These are phyloP conservation scores for Ataeniobius toweri DNA, from an alignment of 2,797 vertebrate genomes.

Conservation along the genomic window DNA sequence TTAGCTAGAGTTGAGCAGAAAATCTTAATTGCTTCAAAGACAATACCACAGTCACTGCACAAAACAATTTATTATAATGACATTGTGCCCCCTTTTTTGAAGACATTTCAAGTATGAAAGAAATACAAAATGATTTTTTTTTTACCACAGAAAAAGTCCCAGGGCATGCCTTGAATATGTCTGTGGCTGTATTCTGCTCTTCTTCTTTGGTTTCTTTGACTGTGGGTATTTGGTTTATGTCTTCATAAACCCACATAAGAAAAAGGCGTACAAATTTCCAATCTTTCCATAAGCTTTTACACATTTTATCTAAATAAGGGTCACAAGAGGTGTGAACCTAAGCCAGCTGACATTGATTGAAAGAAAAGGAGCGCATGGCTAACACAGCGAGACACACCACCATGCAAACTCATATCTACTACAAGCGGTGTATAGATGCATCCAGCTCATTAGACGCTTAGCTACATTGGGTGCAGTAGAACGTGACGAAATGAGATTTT, in stretches of 20 bases:
- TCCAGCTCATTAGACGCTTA: neutral
- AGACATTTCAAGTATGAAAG: conserved; percentile 66
- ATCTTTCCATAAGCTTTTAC: conserved; percentile 2
- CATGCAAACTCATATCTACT: neutral
- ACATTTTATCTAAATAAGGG: neutral
- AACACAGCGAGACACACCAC: neutral
- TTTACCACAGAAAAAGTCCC: conserved; percentile 65
- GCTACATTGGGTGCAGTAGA: neutral
- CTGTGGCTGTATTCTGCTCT: conserved; percentile 51
- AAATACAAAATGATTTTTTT: conserved; percentile 68
- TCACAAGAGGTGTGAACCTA: neutral
- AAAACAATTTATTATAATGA: conserved; percentile 61
- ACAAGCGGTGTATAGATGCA: neutral
- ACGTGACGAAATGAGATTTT: neutral
- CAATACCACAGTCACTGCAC: conserved; percentile 63
- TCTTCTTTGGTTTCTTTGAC: conserved; percentile 60
- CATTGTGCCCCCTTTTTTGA: conserved; percentile 54
- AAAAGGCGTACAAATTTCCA: conserved; percentile 35
- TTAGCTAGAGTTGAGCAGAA: conserved; percentile 58
- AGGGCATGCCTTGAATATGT: conserved; percentile 65
- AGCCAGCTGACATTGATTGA: neutral
- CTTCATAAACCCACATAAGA: conserved; percentile 52
- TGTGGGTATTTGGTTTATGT: conserved; percentile 69
- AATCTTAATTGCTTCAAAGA: conserved; percentile 58
- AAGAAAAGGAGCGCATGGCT: neutral